Evolutionary conservation across 2,888 invertebrate species (phyloP).

Genomic region (Amorpha juglandis): DNA sequence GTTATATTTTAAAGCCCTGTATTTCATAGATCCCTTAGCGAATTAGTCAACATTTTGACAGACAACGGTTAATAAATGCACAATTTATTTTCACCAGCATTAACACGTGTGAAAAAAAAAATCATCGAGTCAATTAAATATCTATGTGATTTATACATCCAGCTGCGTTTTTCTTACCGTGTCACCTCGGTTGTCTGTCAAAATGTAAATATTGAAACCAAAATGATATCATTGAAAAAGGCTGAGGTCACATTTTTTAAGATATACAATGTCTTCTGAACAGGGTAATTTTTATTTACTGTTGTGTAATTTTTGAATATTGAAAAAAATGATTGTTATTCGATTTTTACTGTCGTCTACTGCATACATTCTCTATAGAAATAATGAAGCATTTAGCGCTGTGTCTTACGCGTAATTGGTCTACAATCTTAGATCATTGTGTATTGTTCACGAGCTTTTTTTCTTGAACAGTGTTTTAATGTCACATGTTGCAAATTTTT

Average conservation of each 20-base stretch:
- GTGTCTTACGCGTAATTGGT: not conserved
- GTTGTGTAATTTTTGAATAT: constrained; percentile 72
- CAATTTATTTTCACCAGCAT: too few relatives aligned
- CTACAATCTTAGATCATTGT: not conserved
- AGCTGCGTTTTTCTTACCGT: constrained; percentile 15
- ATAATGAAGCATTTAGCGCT: constrained; percentile 24
- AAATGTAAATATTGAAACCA: constrained; percentile 57
- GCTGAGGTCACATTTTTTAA: constrained; percentile 83
- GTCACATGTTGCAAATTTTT: not conserved
- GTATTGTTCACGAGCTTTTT: constrained; percentile 4
- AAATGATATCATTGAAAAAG: constrained; percentile 80
- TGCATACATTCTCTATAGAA: constrained; percentile 34
- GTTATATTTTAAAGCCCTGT: constrained; percentile 70
- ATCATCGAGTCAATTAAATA: constrained; percentile 1
- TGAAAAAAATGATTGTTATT: constrained; percentile 59
- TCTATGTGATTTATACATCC: constrained; percentile 7
- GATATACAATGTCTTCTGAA: constrained; percentile 83
- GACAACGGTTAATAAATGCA: constrained; percentile 46
- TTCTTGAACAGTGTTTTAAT: constrained; percentile 1
- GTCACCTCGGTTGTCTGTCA: constrained; percentile 56
- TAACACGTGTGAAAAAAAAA: not conserved
- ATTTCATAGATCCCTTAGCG: constrained; percentile 78
- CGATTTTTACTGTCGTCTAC: constrained; percentile 65
- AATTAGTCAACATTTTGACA: constrained; percentile 68
- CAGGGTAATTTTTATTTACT: constrained; percentile 81